These are phyloP conservation scores for Picus viridis DNA, from an alignment of 2,797 vertebrate genomes.

Conservation along the genomic window DNA sequence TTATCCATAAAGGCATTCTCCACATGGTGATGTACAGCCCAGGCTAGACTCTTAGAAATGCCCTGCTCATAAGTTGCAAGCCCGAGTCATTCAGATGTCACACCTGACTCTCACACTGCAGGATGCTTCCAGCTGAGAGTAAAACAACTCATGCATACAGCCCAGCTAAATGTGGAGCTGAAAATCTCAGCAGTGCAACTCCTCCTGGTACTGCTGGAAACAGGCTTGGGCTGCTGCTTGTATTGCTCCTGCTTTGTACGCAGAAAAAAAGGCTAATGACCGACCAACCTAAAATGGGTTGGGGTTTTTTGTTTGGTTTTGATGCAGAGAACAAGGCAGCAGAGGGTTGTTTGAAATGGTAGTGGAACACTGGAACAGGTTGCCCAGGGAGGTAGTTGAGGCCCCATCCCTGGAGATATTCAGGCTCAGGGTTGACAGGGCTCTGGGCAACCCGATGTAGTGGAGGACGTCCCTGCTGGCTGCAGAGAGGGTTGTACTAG, in stretches of 20 bases:
- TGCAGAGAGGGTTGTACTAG: no score
- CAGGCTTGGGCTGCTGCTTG: neutral
- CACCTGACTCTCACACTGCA: neutral
- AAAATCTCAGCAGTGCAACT: neutral
- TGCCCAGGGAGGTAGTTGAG: no score
- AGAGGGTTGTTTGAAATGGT: neutral
- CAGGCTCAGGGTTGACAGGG: no score
- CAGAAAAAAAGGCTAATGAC: neutral
- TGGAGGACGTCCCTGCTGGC: no score
- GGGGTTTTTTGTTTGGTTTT: neutral
- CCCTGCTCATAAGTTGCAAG: neutral
- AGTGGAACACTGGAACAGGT: neutral
- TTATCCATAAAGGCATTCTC: neutral
- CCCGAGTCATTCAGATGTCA: neutral
- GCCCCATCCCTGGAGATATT: no score
- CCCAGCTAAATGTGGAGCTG: neutral
- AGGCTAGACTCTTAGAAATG: neutral
- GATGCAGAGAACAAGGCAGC: neutral
- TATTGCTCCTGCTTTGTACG: neutral
- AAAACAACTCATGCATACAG: neutral
- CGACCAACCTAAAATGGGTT: neutral
- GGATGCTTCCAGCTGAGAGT: neutral
- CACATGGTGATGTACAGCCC: neutral
- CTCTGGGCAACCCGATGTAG: no score
- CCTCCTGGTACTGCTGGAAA: rapidly evolving